Evolutionary conservation across 1,140 invertebrate species (phyloP), one percentile per base, ranked within the genome.

Genomic region (Macrostomum lignano): DNA sequence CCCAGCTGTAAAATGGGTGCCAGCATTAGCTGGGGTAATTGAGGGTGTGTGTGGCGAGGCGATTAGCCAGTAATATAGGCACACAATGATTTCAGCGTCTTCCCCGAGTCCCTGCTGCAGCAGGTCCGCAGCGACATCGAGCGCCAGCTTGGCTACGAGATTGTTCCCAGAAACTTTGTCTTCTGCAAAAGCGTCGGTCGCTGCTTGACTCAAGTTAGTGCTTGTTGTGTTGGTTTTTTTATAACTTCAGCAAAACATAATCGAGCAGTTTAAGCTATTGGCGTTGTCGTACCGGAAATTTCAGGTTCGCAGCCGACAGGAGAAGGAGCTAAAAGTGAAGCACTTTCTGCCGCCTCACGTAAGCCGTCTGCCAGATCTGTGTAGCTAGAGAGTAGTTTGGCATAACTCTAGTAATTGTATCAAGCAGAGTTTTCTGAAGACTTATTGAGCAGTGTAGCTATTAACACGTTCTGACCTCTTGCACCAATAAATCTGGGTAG

Each of bases 171-270:
- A 28, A 47, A 53, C 11, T 60, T 42, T 38, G 51, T 56, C 11
- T 60, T 56, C 38, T 43, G 58, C 0, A 44, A 50, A 38, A 51
- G 50, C 38, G 54, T 57, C 5, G 56, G 56, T 10, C 35, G 56
- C 34, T 52, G 52, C 39, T 46, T 59, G 10, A 58, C 56, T 17
- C 44, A 44, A 45, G 55, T 55, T 43, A 40, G 44, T 3, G 4
- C 19, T 17, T 34, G 33, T 4, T 25, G 21, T 23, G 21, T 34
- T 29, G 21, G 28, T 6, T 10, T 29, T n/a, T 17, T 19, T 10
- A 10, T 29, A 19, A 19, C 6, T 19, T 29, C 9, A 7, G 10
- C 7, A 29, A 29, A 29, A 19, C 17, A 19, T 29, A n/a, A n/a
- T n/a, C n/a, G n/a, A n/a, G n/a, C n/a, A n/a, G n/a, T n/a, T n/a